Evolutionary conservation across 2,113 vertebrate species (phyloP).

Genomic region (Mobula hypostoma): DNA sequence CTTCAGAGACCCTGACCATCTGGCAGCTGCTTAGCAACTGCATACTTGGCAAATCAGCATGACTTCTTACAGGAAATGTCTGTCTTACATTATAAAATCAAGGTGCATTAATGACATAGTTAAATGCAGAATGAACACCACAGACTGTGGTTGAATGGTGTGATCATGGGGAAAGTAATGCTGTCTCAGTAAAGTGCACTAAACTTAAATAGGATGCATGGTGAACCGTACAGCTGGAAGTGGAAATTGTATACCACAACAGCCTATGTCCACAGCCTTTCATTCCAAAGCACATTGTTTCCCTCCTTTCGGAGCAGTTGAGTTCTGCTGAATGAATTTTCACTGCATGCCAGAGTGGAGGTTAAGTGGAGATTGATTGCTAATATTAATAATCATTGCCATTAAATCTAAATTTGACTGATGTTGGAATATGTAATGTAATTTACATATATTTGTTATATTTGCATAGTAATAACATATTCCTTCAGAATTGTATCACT

Average conservation of each 20-base stretch:
- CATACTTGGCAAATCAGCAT: not conserved
- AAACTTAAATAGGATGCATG: not conserved
- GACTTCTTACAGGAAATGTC: not conserved
- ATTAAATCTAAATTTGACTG: constrained; percentile 11
- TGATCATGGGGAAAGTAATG: not conserved
- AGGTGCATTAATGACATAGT: not conserved
- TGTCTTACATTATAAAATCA: not conserved
- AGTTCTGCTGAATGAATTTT: constrained; percentile 14
- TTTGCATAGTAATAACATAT: constrained; percentile 23
- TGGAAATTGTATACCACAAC: not conserved
- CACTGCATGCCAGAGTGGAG: not conserved
- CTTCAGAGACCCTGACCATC: not conserved
- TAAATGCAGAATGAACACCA: too few species aligned
- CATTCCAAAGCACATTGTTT: not conserved
- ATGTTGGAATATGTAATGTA: constrained; percentile 29
- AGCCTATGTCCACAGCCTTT: not conserved
- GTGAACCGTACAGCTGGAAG: not conserved
- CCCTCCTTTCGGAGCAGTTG: not conserved
- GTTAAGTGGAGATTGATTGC: constrained; percentile 25
- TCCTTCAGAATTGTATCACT: not conserved
- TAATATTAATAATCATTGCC: constrained; percentile 27
- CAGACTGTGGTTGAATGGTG: too few species aligned
- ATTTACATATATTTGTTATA: constrained; percentile 7
- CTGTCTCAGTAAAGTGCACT: not conserved
- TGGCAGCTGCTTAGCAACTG: not conserved